Conservation (phyloP, 2,113 vertebrate species). For the Leptobrachium leishanense region DNA sequence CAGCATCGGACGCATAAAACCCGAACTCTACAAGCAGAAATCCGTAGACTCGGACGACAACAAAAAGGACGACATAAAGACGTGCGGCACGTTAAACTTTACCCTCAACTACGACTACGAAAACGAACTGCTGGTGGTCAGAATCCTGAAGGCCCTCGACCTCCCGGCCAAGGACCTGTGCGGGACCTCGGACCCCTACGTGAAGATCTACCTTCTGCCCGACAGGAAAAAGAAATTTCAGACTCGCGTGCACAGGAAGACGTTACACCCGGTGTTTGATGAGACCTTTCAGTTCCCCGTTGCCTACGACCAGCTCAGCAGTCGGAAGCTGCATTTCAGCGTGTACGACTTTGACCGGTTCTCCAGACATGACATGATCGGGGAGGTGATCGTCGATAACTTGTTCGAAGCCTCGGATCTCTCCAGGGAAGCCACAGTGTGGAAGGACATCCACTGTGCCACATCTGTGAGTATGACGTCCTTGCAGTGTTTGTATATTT, state of each 20-base stretch:
- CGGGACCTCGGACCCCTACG: slow-evolving; percentile 93
- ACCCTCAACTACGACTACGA: slow-evolving; percentile 90
- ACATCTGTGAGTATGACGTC: slow-evolving; percentile 85
- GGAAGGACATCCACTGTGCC: slow-evolving; percentile 95
- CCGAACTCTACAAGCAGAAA: slow-evolving; percentile 96
- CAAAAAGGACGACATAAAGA: slow-evolving; percentile 77
- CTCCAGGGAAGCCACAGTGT: slow-evolving; percentile 91
- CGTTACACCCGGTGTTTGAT: slow-evolving; percentile 90
- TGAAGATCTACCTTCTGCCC: slow-evolving; percentile 96
- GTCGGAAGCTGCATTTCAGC: slow-evolving; percentile 94
- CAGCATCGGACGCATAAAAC: slow-evolving; percentile 95
- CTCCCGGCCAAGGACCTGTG: slow-evolving; percentile 95
- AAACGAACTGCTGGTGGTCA: slow-evolving; percentile 87
- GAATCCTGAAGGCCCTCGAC: slow-evolving; percentile 90
- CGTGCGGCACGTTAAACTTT: slow-evolving; percentile 94
- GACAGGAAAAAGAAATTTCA: slow-evolving; percentile 98
- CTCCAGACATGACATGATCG: slow-evolving; percentile 98
- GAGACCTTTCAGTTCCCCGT: slow-evolving; percentile 93
- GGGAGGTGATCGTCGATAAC: slow-evolving; percentile 96
- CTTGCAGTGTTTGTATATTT: slow-evolving; percentile 27
- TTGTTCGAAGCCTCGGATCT: slow-evolving; percentile 96
- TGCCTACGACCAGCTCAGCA: slow-evolving; percentile 88
- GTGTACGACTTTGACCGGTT: slow-evolving; percentile 98
- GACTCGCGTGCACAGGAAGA: slow-evolving; percentile 95
- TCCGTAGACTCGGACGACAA: slow-evolving; percentile 92